Conservation (phyloP, 2,888 invertebrate species). For the Eupithecia tripunctaria region DNA sequence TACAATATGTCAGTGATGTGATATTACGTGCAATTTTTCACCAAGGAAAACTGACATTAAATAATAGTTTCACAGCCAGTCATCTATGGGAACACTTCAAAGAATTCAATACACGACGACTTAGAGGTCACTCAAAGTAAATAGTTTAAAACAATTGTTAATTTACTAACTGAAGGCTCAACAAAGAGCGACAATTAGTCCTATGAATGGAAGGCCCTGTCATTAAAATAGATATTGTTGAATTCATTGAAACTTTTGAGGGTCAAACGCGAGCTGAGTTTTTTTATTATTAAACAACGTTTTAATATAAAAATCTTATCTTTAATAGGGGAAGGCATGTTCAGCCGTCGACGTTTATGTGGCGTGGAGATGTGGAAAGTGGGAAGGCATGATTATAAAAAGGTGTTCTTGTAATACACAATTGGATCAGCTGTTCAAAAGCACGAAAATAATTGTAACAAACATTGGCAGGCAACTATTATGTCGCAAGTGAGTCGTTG, state of each 20-base stretch:
- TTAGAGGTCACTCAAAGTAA: slow-evolving; percentile 31
- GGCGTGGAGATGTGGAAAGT: too few species aligned
- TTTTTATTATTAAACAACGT: neutral
- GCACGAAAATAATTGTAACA: neutral
- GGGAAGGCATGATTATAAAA: neutral
- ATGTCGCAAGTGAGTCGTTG: neutral
- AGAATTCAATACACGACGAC: slow-evolving; percentile 1
- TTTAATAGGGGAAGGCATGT: neutral
- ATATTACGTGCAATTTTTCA: neutral
- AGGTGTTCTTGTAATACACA: neutral
- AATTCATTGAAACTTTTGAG: neutral
- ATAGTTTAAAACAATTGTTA: slow-evolving; percentile 42
- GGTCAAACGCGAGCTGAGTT: neutral
- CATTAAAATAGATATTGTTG: neutral
- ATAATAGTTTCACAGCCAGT: neutral
- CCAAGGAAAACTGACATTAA: neutral
- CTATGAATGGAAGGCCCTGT: slow-evolving; percentile 10
- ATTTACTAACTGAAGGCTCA: slow-evolving; percentile 40
- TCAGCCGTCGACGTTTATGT: neutral
- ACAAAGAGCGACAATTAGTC: slow-evolving; percentile 33
- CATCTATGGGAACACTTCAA: slow-evolving; percentile 9
- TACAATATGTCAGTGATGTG: neutral
- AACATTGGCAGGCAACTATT: neutral
- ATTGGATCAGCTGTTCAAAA: neutral
- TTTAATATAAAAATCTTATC: too few species aligned